Conservation (phyloP, 1,140 invertebrate species). For the Nylanderia fulva region DNA sequence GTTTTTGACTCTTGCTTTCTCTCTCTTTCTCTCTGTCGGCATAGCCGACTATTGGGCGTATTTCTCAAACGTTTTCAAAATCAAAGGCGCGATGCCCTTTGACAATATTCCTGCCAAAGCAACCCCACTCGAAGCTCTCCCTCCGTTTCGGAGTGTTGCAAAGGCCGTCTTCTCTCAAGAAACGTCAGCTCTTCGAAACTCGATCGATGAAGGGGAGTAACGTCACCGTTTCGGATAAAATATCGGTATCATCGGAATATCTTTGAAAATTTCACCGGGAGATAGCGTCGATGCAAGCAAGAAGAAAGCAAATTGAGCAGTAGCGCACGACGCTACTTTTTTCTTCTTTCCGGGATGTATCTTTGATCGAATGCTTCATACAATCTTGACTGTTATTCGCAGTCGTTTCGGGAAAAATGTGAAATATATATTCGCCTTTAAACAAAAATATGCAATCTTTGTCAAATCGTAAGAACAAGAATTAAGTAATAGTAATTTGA, state of each 20-base stretch:
- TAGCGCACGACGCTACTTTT: neutral
- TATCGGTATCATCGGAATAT: conserved; percentile 27
- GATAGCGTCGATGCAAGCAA: neutral
- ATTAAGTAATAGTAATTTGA: neutral
- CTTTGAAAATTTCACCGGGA: neutral
- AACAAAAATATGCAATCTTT: neutral
- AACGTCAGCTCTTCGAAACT: conserved; percentile 18
- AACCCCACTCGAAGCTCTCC: conserved; percentile 32
- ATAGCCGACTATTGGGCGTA: conserved; percentile 21
- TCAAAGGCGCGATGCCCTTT: conserved; percentile 38
- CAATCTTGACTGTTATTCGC: neutral
- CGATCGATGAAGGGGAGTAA: conserved; percentile 36
- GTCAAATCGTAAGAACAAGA: neutral
- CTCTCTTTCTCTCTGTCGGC: neutral
- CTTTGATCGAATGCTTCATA: conserved; percentile 19
- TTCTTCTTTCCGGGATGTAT: neutral
- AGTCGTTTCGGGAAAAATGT: neutral
- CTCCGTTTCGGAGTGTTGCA: conserved; percentile 18
- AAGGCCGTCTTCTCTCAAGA: conserved; percentile 37
- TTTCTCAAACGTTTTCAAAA: conserved; percentile 50
- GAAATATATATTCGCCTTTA: neutral
- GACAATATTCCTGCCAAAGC: conserved; percentile 39
- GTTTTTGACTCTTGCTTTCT: conserved; percentile 27
- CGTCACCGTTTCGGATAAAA: conserved; percentile 32
- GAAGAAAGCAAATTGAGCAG: neutral